A percentile compares a stretch with the other conserved stretches of the same genome.
phyloP scores from a whole-genome alignment of 1,140 invertebrate genomes.

The Drosophila ercepeae region DNA sequence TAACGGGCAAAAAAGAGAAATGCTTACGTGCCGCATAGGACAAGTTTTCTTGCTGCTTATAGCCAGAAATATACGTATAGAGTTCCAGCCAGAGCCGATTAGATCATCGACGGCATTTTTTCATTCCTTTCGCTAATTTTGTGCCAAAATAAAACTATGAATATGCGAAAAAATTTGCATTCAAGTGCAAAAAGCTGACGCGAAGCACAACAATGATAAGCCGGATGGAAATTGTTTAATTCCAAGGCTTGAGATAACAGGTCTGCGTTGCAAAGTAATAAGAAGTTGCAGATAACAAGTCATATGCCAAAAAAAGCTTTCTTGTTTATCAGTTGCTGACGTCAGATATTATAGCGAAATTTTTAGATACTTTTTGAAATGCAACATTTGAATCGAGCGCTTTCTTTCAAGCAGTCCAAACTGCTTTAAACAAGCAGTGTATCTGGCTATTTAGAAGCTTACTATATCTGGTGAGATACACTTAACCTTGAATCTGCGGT shows the following conservation, averaged over 20 bases:
- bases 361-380: background rate
- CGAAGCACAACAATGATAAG: constrained; percentile 34
- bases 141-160: constrained; percentile 19
- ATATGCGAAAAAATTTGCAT: constrained; percentile 62
- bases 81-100: constrained; percentile 51
- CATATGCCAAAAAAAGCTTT: constrained; percentile 23
- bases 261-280: constrained; percentile 1
- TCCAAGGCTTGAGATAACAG: constrained; percentile 18
- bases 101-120: constrained; percentile 64
- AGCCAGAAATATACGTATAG: constrained; percentile 15
- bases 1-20: constrained; percentile 38
- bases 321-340: constrained; percentile 6
- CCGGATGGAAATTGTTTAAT: constrained; percentile 36
- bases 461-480: constrained; percentile 10
- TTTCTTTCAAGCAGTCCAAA: constrained; percentile 43
- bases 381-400: constrained; percentile 30
- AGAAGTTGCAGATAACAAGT: constrained; percentile 32
- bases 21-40: constrained; percentile 51
- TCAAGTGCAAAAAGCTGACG: constrained; percentile 54
- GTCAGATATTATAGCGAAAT: constrained; percentile 18
- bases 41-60: constrained; percentile 11
- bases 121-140: constrained; percentile 27
- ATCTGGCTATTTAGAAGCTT: background rate
- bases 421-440: constrained; percentile 30
- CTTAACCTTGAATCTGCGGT: constrained; percentile 61